A percentile compares a stretch with the other conserved stretches of the same genome.
Evolutionary conservation across 2,113 vertebrate species (phyloP).

Genomic region (Plestiodon gilberti): DNA sequence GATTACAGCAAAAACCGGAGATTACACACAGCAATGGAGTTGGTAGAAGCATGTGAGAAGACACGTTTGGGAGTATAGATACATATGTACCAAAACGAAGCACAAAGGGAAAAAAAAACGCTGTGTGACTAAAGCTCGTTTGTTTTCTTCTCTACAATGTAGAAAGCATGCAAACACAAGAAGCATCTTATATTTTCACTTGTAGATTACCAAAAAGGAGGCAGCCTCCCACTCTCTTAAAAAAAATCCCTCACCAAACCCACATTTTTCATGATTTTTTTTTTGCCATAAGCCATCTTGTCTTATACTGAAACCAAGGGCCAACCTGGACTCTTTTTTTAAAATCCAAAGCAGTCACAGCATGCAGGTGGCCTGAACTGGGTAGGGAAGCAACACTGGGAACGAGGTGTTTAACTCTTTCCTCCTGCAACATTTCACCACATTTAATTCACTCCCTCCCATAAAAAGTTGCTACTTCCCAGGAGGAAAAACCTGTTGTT

Average conservation of each 20-base stretch:
- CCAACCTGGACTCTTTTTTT: neutral
- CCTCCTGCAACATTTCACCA: too few relatives aligned
- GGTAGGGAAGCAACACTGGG: too few relatives aligned
- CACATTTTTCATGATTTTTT: too few relatives aligned
- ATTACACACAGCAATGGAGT: neutral
- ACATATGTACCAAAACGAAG: neutral
- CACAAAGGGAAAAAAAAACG: neutral
- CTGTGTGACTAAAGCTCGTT: neutral
- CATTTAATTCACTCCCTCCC: too few relatives aligned
- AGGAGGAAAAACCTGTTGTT: neutral
- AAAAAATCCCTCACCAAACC: neutral
- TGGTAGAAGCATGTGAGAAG: too few relatives aligned
- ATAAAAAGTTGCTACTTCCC: too few relatives aligned
- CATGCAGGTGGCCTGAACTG: too few relatives aligned
- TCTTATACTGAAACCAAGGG: neutral
- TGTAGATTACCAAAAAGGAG: neutral
- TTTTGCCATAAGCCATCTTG: neutral
- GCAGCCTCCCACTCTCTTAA: neutral
- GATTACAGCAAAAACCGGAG: neutral
- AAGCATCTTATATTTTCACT: neutral
- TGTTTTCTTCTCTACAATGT: neutral
- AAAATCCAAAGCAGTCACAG: neutral
- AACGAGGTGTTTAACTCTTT: too few relatives aligned
- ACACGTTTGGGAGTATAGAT: neutral
- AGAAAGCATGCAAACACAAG: neutral